phyloP scores from a whole-genome alignment of 2,888 invertebrate species.

The Ecliptopera silaceata region DNA sequence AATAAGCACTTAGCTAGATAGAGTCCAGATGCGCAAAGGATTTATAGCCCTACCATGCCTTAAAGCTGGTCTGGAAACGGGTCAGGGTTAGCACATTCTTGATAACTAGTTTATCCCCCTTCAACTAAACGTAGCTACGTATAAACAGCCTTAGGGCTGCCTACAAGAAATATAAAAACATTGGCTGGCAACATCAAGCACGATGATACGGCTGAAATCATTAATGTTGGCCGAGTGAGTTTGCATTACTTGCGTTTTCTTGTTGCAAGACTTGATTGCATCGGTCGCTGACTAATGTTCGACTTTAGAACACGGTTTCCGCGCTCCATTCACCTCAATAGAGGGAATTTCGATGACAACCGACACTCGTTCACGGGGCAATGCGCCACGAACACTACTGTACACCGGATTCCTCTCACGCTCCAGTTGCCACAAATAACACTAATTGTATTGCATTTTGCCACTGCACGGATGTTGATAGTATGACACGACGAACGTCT shows the following conservation, averaged over 20 bases:
- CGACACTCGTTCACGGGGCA: conserved; percentile 68
- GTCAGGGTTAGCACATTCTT: conserved; percentile 40
- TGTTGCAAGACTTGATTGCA: conserved; percentile 29
- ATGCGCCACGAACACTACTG: conserved; percentile 66
- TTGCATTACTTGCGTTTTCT: conserved; percentile 34
- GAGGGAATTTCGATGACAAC: conserved; percentile 57
- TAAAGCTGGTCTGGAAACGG: conserved; percentile 34
- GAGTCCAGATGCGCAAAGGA: conserved; percentile 20
- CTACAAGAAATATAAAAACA: neutral
- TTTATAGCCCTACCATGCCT: conserved; percentile 24
- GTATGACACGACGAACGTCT: conserved; percentile 41
- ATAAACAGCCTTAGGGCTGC: neutral
- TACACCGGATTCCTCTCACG: conserved; percentile 77
- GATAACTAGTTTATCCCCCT: conserved; percentile 31
- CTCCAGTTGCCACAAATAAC: conserved; percentile 77
- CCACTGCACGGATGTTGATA: conserved; percentile 56
- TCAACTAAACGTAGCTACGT: conserved; percentile 19
- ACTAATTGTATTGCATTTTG: conserved; percentile 75
- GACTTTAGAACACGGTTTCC: conserved; percentile 37
- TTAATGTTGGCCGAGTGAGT: conserved; percentile 17
- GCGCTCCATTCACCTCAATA: conserved; percentile 48
- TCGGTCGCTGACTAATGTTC: conserved; percentile 31
- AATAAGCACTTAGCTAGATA: neutral
- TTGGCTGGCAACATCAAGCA: conserved; percentile 12
- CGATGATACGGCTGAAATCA: conserved; percentile 19